Evolutionary conservation across 2,797 vertebrate genomes (phyloP), one percentile per base, ranked within the genome.

Genomic region (Labroides dimidiatus): DNA sequence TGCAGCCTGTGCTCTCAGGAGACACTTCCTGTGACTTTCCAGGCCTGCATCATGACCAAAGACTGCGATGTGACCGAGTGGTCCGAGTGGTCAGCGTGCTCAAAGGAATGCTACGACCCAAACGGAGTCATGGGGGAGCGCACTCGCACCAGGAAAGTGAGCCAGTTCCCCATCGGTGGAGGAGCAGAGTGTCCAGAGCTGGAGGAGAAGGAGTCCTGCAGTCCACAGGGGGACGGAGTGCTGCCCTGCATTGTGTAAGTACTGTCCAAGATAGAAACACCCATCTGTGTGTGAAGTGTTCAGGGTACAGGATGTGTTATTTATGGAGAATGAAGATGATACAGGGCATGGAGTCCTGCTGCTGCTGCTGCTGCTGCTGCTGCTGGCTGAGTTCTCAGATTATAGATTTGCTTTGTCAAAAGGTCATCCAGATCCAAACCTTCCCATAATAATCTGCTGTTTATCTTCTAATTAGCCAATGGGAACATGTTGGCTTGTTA

Each of bases 41-140:
- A 98, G 88, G 96, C 97, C 56, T 99, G 98, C 17, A 96, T 99
- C 69, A 91, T 97, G 55, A 87, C 92, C 30, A 97, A 95, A 87
- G 96, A 96, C 78, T 99, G 97, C 39, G 96, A 97, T 24, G 94
- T 96, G 59, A 94, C 93, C 0, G 96, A 98, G 62, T 99, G 98
- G 98, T 94, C 95, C 0, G 95, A 96, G 36, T 99, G 98, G 98
- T 95, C 94, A 0, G 58, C 90, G 0, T 99, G 98, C 85, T 96
- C 97, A 59, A 96, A 95, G 91, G 93, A 93, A 2, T 99, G 98
- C 84, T 95, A 94, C 1, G 94, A 96, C 60, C 80, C 80, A 57
- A 93, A 91, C 0, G 94, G 95, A 6, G 93, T 95, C 2, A 92
- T 91, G 47, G 97, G 97, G 13, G 92, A 93, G 19, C 95, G 93